Conservation (phyloP, 2,888 invertebrate species). For the Drosophila mimica region DNA sequence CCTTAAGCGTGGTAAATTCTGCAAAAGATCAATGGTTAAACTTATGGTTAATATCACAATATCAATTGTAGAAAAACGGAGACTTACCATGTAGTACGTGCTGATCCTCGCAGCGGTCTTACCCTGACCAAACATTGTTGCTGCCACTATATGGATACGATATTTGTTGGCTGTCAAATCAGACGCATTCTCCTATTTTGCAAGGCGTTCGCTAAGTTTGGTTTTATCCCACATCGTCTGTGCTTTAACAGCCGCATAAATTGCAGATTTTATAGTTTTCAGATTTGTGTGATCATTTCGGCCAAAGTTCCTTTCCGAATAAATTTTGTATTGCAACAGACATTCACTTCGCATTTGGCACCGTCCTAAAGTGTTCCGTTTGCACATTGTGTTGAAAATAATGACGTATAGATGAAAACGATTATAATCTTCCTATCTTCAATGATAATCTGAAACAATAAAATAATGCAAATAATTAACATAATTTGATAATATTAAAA, state of each 20-base stretch:
- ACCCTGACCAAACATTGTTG: constrained; percentile 98
- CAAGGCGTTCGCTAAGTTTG: constrained; percentile 91
- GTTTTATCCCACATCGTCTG: constrained; percentile 94
- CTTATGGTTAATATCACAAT: too few species aligned
- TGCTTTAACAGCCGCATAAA: constrained; percentile 90
- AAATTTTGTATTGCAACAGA: constrained; percentile 90
- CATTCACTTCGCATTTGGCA: constrained; percentile 91
- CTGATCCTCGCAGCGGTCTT: too few species aligned
- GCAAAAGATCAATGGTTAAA: too few species aligned
- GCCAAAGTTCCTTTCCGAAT: constrained; percentile 90
- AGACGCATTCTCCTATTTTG: constrained; percentile 94
- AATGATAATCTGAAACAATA: constrained; percentile 8
- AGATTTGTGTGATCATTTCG: constrained; percentile 92
- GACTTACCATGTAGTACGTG: too few species aligned
- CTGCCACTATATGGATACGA: constrained; percentile 94
- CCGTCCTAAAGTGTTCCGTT: constrained; percentile 88
- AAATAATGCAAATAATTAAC: not conserved
- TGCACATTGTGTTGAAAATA: constrained; percentile 71
- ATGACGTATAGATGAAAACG: not conserved
- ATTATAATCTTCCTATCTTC: not conserved
- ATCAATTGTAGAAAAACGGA: too few species aligned
- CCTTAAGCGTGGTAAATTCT: too few species aligned
- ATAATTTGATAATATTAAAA: not conserved
- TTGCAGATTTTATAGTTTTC: constrained; percentile 92
- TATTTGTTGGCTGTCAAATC: constrained; percentile 94